Evolutionary conservation across 2,113 vertebrate genomes (phyloP), one percentile per base, ranked within the genome.

Genomic region (Chloroceryle aenea): DNA sequence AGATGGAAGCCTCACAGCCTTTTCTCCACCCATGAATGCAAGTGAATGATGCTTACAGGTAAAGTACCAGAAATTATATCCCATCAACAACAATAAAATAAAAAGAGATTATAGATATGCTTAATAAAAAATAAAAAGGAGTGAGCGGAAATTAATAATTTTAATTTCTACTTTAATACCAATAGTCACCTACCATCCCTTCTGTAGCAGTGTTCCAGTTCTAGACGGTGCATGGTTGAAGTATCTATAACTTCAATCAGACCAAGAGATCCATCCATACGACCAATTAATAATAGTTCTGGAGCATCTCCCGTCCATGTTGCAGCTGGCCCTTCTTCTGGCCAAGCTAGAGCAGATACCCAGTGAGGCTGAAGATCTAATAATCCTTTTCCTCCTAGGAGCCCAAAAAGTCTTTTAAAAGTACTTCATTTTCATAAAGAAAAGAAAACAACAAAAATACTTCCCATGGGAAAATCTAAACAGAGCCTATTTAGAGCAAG

Each of bases 121-220:
- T 71, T 42, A 63, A 36, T 30, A 9, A 12, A 56, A 55, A 25
- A 40, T 18, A 42, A 34, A 5, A 55, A 29, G 2, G 1, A 2
- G 1, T 3, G 6, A 2, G 3, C 5, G 3, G 0, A 2, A 4
- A n/a, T 13, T 43, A 1, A 40, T 30, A 30, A 29, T 40, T 59
- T 74, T 16, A 7, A 56, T 45, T 77, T 68, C 29, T 71, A 19
- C 30, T 56, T 25, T 27, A 66, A 47, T 43, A 48, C 11, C 14
- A 56, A 42, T 23, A 38, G 23, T 22, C 29, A 89, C 96, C 36
- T 97, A 99, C 99, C 99, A 50, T 99, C 99, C 73, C 99, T 99
- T 94, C 99, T 98, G 98, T 98, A 99, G 98, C 99, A 99, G 96
- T 99, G 99, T 30, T 99, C 99, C 95, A 99, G 96, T 92, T 99